Conservation (phyloP, 1,140 invertebrate genomes). For the Zaprionus lachaisei region DNA sequence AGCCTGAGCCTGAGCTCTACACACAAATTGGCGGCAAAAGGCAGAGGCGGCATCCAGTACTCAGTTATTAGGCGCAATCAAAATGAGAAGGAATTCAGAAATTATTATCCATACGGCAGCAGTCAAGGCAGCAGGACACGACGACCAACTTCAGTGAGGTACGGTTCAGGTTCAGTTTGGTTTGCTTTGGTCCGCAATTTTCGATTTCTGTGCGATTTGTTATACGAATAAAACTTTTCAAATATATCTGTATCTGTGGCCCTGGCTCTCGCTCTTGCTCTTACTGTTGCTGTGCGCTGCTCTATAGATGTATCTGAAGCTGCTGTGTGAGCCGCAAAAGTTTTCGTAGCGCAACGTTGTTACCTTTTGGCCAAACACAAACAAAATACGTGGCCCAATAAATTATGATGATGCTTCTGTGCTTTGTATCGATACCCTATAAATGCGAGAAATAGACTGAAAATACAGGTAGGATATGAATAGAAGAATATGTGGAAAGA, state of each 20-base stretch:
- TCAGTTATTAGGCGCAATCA: conserved; percentile 83
- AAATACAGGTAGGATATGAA: not conserved
- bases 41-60: conserved; percentile 75
- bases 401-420: conserved; percentile 55
- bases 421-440: conserved; percentile 8
- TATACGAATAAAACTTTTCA: conserved; percentile 78
- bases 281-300: not conserved
- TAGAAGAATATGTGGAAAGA: too few species aligned
- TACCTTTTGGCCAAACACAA: conserved; percentile 69
- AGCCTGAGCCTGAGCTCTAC: not conserved
- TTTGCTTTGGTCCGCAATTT: conserved; percentile 62
- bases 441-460: not conserved
- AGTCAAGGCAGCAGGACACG: conserved; percentile 67
- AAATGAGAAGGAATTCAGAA: conserved; percentile 82
- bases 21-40: conserved; percentile 62
- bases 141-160: conserved; percentile 34
- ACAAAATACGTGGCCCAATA: conserved; percentile 76
- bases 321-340: conserved; percentile 49
- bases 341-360: conserved; percentile 64
- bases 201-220: conserved; percentile 81
- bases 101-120: conserved; percentile 77
- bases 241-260: conserved; percentile 62
- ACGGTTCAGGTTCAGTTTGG: conserved; percentile 18
- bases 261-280: not conserved
- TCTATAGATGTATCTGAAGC: conserved; percentile 13